These are phyloP conservation scores for Cichlasoma orientale DNA, from an alignment of 2,797 vertebrate species.

Conservation along the genomic window DNA sequence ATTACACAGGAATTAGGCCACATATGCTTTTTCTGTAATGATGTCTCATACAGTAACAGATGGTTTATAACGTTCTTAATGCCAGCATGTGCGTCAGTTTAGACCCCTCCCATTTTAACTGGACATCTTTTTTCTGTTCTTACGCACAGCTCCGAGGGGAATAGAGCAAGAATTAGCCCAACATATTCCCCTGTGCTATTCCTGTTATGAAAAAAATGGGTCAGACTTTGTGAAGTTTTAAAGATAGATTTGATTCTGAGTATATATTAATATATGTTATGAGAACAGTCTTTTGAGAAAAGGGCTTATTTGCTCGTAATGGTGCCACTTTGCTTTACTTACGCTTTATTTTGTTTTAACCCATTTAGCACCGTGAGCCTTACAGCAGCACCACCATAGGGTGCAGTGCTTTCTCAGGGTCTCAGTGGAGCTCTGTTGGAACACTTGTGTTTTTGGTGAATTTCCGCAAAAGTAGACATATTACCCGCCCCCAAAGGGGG, in stretches of 20 bases:
- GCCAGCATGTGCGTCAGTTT: conserved; percentile 48
- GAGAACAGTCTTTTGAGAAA: conserved; percentile 10
- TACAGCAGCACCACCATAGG: no score
- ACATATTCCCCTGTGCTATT: conserved; percentile 41
- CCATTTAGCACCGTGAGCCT: background rate
- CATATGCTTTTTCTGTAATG: conserved; percentile 49
- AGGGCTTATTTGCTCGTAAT: background rate
- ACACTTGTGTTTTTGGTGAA: background rate
- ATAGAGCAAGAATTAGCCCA: conserved; percentile 38
- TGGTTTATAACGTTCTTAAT: conserved; percentile 47
- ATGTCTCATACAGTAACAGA: conserved; percentile 54
- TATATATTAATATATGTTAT: background rate
- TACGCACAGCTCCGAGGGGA: conserved; percentile 34
- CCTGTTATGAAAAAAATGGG: conserved; percentile 49
- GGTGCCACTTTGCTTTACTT: background rate
- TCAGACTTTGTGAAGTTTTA: conserved; percentile 29
- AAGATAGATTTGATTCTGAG: conserved; percentile 12
- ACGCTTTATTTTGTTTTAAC: background rate
- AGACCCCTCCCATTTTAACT: conserved; percentile 38
- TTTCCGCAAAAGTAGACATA: no score
- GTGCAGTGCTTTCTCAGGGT: background rate
- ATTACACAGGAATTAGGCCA: conserved; percentile 53
- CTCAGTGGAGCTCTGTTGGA: background rate
- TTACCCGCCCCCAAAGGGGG: no score
- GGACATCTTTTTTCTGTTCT: conserved; percentile 26